Base-by-base conservation (phyloP, 2,888 invertebrate species). In the Tuberolachnus salignus region DNA sequence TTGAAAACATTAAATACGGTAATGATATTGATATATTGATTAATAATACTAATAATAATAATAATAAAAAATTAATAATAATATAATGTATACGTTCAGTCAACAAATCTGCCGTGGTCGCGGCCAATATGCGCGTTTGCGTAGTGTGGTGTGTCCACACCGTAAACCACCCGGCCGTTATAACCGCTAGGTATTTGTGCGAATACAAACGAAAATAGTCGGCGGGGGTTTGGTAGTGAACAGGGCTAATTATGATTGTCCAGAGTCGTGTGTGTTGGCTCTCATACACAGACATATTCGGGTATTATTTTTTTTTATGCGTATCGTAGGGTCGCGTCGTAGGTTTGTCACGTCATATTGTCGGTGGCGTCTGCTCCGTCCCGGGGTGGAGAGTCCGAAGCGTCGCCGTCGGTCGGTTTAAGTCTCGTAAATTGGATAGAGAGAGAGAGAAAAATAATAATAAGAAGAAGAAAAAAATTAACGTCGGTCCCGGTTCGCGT, bases 131-230 rank as follows among this genome's bases (percentile, higher is more conserved):
- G n/a, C n/a, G n/a, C 16, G 66, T 34, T 34, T 34, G 34, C n/a
- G n/a, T 34, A 3, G 34, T 34, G 34, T 21, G 70, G 55, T 6
- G 19, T 59, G 14, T 59, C 26, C 44, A 9, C 16, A n/a, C 63
- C 16, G 34, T n/a, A 8, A 51, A 23, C 1, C 10, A 19, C n/a
- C n/a, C 23, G 49, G 14, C 23, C 1, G 49, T 53, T 42, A 14
- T 70, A n/a, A 46, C 44, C 64, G 44, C 44, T 59, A 16, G 59
- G 21, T 11, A 19, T 63, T 63, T 13, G 14, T 63, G 55, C 26
- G 44, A 57, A 75, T 67, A 75, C 46, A 67, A 49, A 75, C 46
- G 57, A 49, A 75, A 34, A 75, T 46, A 75, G 57, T 66, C 26
- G 57, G 57, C 67, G 46, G 53, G 42, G 14, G 14, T n/a, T n/a